Percentiles rank a stretch among this genome's conserved stretches.
These are phyloP conservation scores for Anarrhichthys ocellatus DNA, from an alignment of 2,113 vertebrate species.

Conservation along the genomic window DNA sequence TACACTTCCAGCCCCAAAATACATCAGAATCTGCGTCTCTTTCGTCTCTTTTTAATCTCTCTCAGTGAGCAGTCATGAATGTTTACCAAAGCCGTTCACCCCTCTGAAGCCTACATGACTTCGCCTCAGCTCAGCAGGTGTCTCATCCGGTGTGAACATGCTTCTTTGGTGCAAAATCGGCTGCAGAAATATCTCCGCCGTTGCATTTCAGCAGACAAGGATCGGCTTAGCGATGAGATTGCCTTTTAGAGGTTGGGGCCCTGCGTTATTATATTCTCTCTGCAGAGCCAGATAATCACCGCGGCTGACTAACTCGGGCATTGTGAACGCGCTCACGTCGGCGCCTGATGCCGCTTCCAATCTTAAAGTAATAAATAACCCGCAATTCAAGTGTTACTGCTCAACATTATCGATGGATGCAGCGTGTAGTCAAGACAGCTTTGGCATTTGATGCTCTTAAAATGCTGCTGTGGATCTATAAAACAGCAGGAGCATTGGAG, in stretches of 20 bases:
- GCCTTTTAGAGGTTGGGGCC: conserved; percentile 45
- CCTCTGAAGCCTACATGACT: conserved; percentile 19
- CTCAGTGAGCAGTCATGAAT: conserved; percentile 16
- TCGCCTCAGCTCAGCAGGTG: conserved; percentile 36
- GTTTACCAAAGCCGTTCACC: conserved; percentile 38
- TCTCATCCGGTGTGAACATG: conserved; percentile 20
- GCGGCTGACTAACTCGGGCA: conserved; percentile 26
- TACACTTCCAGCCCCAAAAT: conserved; percentile 3
- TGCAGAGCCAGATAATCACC: conserved; percentile 50
- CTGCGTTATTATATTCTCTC: conserved; percentile 45
- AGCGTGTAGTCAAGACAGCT: background rate
- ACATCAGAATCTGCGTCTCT: background rate
- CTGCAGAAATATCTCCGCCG: conserved; percentile 17
- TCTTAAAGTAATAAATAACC: conserved; percentile 46
- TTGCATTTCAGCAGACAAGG: conserved; percentile 37
- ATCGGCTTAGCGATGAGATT: conserved; percentile 45
- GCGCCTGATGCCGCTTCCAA: conserved; percentile 20
- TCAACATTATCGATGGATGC: conserved; percentile 6
- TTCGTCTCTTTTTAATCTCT: conserved; percentile 13
- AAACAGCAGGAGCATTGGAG: background rate
- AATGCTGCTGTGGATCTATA: background rate
- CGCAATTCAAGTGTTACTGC: conserved; percentile 17
- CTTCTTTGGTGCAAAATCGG: background rate
- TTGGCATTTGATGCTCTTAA: background rate
- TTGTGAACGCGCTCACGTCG: conserved; percentile 21